phyloP scores from a whole-genome alignment of 2,797 vertebrate species.

The Meriones psammophilus region DNA sequence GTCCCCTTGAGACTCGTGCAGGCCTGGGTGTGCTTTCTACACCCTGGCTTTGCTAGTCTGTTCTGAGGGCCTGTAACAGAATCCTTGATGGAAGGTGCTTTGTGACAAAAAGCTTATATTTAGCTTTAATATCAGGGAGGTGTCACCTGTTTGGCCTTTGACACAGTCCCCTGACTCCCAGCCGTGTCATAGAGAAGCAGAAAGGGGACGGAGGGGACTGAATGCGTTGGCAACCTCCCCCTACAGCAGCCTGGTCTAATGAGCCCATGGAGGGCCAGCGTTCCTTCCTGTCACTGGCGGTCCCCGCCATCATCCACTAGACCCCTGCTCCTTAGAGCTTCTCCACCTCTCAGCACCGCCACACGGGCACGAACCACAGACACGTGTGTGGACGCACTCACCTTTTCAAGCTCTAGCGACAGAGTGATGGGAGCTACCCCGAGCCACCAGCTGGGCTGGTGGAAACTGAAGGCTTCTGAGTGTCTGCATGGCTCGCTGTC shows the following conservation, averaged over 20 bases:
- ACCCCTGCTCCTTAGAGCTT: background rate
- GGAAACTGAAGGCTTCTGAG: background rate
- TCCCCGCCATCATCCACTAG: background rate
- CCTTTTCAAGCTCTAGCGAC: background rate
- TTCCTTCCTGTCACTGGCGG: background rate
- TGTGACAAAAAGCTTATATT: background rate
- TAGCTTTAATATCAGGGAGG: background rate
- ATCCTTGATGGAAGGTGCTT: background rate
- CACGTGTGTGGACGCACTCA: background rate
- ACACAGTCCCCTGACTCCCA: background rate
- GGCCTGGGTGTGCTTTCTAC: background rate
- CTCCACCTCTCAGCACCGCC: background rate
- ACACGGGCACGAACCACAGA: background rate
- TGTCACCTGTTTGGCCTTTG: background rate
- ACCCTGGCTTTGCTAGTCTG: background rate
- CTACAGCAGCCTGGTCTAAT: too few relatives aligned
- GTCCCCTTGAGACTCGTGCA: background rate
- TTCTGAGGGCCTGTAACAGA: background rate
- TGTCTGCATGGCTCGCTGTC: conserved; percentile 15
- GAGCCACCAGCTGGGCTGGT: background rate
- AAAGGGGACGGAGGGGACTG: background rate
- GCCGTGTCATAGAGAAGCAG: background rate
- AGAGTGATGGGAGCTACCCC: background rate
- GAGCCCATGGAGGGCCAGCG: background rate
- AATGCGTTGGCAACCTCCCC: too few relatives aligned